Evolutionary conservation across 2,797 vertebrate species (phyloP).

Genomic region (Platyrinchus mystaceus): DNA sequence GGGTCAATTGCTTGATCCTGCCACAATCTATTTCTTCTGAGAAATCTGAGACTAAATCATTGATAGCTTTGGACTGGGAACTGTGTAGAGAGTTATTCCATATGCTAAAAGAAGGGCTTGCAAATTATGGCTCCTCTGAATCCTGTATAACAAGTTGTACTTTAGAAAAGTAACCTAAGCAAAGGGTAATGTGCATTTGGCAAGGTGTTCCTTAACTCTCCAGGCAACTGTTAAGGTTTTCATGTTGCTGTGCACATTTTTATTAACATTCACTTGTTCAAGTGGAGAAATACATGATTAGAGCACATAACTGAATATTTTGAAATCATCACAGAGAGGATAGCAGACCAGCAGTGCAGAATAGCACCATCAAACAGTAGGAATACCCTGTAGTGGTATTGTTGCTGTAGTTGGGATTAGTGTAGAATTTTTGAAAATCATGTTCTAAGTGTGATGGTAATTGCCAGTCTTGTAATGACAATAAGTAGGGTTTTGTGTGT

Average conservation of each 20-base stretch:
- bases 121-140: conserved; percentile 6
- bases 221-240: not conserved
- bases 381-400: not conserved
- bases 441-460: not conserved
- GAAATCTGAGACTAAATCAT: not conserved
- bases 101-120: not conserved
- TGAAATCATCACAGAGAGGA: not conserved
- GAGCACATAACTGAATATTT: not conserved
- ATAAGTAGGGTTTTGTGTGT: not conserved
- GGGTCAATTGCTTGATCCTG: conserved; percentile 23
- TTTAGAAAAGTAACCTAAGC: not conserved
- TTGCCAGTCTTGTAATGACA: not conserved
- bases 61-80: not conserved
- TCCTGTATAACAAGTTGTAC: not conserved
- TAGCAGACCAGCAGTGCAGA: not conserved
- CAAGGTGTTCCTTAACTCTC: conserved; percentile 23
- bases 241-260: not conserved
- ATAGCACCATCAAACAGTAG: not conserved
- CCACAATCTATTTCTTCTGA: not conserved
- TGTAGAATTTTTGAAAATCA: not conserved
- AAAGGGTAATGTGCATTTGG: not conserved
- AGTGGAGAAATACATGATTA: not conserved
- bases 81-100: not conserved
- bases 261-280: not conserved
- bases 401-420: not conserved